Percentiles rank a stretch among this genome's conserved stretches.
Conservation (phyloP, 2,888 invertebrate species). For the Nipponacmea schrenckii region DNA sequence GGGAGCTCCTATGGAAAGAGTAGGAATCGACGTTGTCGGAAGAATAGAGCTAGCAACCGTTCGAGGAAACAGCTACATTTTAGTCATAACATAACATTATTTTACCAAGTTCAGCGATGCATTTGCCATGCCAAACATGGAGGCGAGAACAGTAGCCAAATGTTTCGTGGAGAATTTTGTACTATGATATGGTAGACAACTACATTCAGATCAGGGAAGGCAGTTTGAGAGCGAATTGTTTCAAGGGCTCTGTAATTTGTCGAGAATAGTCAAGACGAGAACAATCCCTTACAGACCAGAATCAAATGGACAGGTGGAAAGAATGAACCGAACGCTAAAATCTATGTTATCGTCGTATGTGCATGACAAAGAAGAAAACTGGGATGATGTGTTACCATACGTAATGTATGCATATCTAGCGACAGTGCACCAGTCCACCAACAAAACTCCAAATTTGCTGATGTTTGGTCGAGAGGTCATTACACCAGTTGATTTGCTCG, state of each 20-base stretch:
- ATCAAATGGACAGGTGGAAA: constrained; percentile 10
- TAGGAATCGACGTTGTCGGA: constrained; percentile 26
- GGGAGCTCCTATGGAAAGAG: constrained; percentile 28
- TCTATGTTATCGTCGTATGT: constrained; percentile 12
- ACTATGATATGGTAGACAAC: too few species aligned
- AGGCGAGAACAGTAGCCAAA: constrained; percentile 29
- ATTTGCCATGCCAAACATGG: constrained; percentile 30
- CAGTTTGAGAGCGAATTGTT: constrained; percentile 7
- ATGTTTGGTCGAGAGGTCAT: constrained; percentile 3
- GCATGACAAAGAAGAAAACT: background rate
- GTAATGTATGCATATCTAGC: constrained; percentile 12
- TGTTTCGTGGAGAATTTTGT: constrained; percentile 23
- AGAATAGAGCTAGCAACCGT: constrained; percentile 23
- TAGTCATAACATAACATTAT: constrained; percentile 31
- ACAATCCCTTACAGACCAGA: constrained; percentile 9
- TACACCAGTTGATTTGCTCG: constrained; percentile 3
- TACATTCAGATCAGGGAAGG: background rate
- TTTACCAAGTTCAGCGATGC: constrained; percentile 35
- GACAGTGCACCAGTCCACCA: constrained; percentile 8
- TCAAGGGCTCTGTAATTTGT: background rate
- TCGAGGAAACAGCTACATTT: constrained; percentile 27
- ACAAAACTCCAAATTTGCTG: background rate
- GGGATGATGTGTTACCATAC: constrained; percentile 5
- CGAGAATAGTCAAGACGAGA: constrained; percentile 4
- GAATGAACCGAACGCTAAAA: background rate